Evolutionary conservation across 2,888 invertebrate genomes (phyloP), one percentile per base, ranked within the genome.

Genomic region (Cantharis flavilabris): DNA sequence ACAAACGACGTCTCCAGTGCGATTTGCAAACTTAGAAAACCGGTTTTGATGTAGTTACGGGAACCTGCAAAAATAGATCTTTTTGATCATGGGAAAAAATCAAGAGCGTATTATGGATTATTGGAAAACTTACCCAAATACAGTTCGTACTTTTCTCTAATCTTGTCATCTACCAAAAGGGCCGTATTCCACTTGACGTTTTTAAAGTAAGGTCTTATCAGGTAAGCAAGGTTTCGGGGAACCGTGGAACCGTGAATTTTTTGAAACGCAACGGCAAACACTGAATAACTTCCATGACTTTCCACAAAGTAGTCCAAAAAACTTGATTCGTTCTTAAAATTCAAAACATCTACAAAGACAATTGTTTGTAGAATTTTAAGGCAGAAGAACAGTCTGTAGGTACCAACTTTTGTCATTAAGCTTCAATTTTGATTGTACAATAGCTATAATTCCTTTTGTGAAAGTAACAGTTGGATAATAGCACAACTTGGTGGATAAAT

Each of bases 1-100:
- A 92, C 88, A 83, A 89, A 93, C 23, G 90, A 89, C 1, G 89
- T 88, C 83, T 93, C 93, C 30, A 94, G 86, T 0, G 91, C 89
- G 87, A 91, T 89, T 84, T 94, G 93, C 0, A 93, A 82, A 0
- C 88, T 87, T 82, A 93, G 86, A 82, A 93, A 92, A 18, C 84
- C 85, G 86, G 89, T 90, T 77, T 82, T 86, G 79, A 87, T 87
- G 83, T 90, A 90, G 67, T 86, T 86, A 75, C 89, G 87, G 14
- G 87, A 85, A 77, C 86, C 89, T 89, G 78, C 20, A 83, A 76
- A 70, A 69, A 75, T 1, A 23, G 4, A 23, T 23, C 23, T 23
- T 4, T 23, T 23, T 23, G 23, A 23, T 5, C 23, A 23, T 23
- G 5, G 23, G 26, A 9, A 26, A 26, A 26, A 26, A 26, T 26